A percentile compares a stretch with the other conserved stretches of the same genome.
Evolutionary conservation across 2,888 invertebrate genomes (phyloP).

Genomic region (Sphaeridia pumilis): DNA sequence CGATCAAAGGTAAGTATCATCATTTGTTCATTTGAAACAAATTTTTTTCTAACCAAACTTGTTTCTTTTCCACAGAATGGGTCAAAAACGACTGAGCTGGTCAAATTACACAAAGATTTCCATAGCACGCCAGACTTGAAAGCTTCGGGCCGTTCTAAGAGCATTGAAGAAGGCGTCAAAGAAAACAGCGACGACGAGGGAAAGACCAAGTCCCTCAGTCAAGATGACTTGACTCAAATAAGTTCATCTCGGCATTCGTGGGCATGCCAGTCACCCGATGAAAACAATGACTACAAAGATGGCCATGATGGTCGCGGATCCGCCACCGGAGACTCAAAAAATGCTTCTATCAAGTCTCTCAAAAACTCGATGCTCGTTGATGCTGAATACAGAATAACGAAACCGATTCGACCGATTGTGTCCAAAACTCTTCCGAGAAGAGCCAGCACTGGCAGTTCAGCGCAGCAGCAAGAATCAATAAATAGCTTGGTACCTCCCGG

Average conservation of each 20-base stretch:
- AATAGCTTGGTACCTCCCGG: constrained; percentile 35
- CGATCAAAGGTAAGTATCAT: constrained; percentile 54
- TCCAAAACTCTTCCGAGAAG: constrained; percentile 34
- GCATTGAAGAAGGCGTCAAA: constrained; percentile 17
- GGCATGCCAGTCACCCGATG: constrained; percentile 34
- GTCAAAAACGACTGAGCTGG: constrained; percentile 31
- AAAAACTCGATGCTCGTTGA: constrained; percentile 31
- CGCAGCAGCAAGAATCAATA: constrained; percentile 36
- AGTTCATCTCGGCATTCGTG: constrained; percentile 37
- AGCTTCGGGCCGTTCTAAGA: constrained; percentile 17
- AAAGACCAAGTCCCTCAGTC: constrained; percentile 45
- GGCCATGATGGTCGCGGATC: constrained; percentile 37
- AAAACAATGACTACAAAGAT: constrained; percentile 39
- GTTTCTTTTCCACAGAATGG: constrained; percentile 20
- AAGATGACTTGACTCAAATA: constrained; percentile 48
- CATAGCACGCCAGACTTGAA: constrained; percentile 73
- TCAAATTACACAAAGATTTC: constrained; percentile 61
- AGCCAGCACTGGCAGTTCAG: constrained; percentile 34
- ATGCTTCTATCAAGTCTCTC: constrained; percentile 22
- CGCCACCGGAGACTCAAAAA: constrained; percentile 21
- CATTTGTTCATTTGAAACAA: background rate
- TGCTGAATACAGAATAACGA: constrained; percentile 35
- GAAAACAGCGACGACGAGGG: constrained; percentile 14
- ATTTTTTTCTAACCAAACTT: background rate
- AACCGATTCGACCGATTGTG: constrained; percentile 35